These are phyloP conservation scores for Drosophila paulistorum DNA, from an alignment of 1,140 invertebrate species.

Conservation along the genomic window DNA sequence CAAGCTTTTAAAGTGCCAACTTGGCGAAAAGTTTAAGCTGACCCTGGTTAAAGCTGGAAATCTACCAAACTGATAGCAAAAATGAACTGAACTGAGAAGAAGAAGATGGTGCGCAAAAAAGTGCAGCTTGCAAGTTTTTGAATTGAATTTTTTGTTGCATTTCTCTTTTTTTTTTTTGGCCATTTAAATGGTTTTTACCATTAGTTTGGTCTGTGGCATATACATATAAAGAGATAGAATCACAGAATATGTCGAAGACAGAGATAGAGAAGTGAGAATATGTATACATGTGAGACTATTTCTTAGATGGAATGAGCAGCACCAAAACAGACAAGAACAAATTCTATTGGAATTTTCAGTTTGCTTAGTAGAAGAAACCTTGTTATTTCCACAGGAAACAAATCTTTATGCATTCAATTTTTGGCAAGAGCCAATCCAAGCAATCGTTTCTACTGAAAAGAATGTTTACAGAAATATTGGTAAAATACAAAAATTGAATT, in stretches of 20 bases:
- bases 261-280: background rate
- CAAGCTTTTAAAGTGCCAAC: conserved; percentile 75
- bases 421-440: no score
- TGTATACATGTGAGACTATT: background rate
- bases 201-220: conserved; percentile 13
- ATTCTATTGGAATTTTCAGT: background rate
- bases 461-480: no score
- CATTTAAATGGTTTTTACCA: conserved; percentile 40
- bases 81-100: background rate
- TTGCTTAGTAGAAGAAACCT: background rate
- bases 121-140: conserved; percentile 46
- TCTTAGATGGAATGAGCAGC: background rate
- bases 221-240: background rate
- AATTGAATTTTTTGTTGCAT: conserved; percentile 58
- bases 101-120: conserved; percentile 15
- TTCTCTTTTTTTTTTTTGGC: conserved; percentile 26
- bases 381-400: background rate
- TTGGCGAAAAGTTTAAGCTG: conserved; percentile 67
- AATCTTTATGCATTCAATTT: background rate
- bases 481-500: no score
- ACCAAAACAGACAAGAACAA: no score
- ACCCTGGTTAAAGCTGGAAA: conserved; percentile 50
- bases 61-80: conserved; percentile 18
- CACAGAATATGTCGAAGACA: background rate
- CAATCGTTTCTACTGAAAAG: background rate